phyloP scores from a whole-genome alignment of 2,797 vertebrate species.

The Euphonia xanthogaster region DNA sequence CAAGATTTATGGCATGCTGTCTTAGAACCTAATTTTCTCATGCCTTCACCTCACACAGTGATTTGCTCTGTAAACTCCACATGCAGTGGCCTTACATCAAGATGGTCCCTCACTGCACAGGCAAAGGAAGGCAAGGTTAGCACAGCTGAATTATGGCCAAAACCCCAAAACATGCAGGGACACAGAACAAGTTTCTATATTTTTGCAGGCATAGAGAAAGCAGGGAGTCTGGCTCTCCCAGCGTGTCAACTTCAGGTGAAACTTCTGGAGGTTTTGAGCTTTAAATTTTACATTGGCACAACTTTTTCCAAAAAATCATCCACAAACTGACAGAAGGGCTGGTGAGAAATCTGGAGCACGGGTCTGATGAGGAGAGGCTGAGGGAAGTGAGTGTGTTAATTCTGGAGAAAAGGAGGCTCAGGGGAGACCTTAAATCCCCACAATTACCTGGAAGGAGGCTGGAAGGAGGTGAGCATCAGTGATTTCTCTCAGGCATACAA shows the following conservation, averaged over 20 bases:
- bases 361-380: neutral
- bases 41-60: neutral
- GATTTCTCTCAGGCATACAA: neutral
- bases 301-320: neutral
- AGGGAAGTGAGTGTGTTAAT: neutral
- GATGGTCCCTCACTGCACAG: neutral
- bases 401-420: neutral
- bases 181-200: neutral
- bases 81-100: neutral
- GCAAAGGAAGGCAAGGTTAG: conserved; percentile 11
- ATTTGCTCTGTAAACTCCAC: conserved; percentile 31
- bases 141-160: neutral
- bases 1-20: conserved; percentile 28
- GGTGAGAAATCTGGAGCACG: neutral
- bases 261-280: neutral
- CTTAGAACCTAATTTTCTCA: conserved; percentile 22
- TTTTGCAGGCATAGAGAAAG: neutral
- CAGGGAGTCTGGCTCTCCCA: neutral
- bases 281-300: neutral
- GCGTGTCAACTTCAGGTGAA: neutral
- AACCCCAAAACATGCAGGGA: neutral
- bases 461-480: neutral
- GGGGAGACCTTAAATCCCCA: neutral
- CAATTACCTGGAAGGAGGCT: neutral
- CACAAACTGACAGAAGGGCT: neutral